phyloP scores from a whole-genome alignment of 2,113 vertebrate species.

The Noctilio leporinus region DNA sequence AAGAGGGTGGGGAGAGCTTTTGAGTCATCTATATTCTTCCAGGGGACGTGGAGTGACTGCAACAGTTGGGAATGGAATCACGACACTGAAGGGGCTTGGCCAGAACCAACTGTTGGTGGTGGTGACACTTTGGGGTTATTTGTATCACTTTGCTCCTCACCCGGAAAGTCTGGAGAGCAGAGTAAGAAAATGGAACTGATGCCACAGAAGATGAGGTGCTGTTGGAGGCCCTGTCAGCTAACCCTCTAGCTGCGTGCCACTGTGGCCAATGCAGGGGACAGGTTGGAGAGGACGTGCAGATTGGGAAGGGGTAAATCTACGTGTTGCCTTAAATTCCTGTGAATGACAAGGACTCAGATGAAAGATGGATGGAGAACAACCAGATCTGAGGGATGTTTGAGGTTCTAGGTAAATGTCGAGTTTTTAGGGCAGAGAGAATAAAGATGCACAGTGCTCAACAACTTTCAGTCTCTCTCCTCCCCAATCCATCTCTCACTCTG shows the following conservation, averaged over 20 bases:
- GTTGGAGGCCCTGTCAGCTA: too few species aligned
- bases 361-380: not conserved
- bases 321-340: not conserved
- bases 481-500: not conserved
- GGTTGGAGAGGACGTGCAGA: not conserved
- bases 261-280: not conserved
- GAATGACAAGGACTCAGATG: not conserved
- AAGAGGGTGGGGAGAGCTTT: not conserved
- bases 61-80: not conserved
- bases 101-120: not conserved
- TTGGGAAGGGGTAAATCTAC: not conserved
- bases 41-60: accelerated
- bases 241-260: not conserved
- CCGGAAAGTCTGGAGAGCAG: too few species aligned
- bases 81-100: accelerated
- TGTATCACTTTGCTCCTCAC: not conserved
- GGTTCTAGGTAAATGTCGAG: not conserved
- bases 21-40: not conserved
- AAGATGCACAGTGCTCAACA: not conserved
- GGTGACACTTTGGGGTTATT: not conserved
- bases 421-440: not conserved
- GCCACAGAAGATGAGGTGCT: not conserved
- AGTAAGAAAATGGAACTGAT: too few species aligned
- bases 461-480: not conserved
- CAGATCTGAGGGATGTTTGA: not conserved